Base-by-base conservation (phyloP, 2,113 vertebrate species). In the Picathartes gymnocephalus region DNA sequence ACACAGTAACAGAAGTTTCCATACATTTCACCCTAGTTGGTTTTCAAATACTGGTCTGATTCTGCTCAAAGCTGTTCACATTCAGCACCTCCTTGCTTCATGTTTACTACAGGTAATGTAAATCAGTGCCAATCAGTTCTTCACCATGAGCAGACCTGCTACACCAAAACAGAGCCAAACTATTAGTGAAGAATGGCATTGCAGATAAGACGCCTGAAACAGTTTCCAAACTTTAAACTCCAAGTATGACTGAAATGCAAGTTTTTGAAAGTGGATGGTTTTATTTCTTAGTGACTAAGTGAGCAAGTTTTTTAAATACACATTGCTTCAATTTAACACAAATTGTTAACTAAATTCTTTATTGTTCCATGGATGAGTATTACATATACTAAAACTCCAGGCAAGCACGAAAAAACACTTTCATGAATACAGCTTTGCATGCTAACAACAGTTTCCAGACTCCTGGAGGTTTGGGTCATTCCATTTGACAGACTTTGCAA, bases 341-440 rank as follows among this genome's bases (percentile, higher is more conserved):
- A 86, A 74, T 54, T 85, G 44, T 53, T 85, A 93, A 90, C 80
- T 73, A 83, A 81, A 86, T 88, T 87, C 57, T 93, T 84, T 87
- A 77, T 91, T 85, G 54, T 61, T 89, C 42, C 20, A 62, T 11
- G 6, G 42, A 86, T 62, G 39, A 65, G 5, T 72, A 79, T 72
- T 79, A 60, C 20, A 58, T 54, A 69, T 21, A 23, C 13, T 54
- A 30, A 50, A 87, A 93, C 23, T 92, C n/a, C 50, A 61, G 40
- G 37, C 57, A 92, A 89, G 27, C 47, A 89, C 39, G 31, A 65
- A 84, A 77, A 70, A 81, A 13, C 39, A 58, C 18, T 81, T 60
- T 62, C 48, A 87, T 4, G 4, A 90, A 74, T 40, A 51, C 5
- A 74, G 15, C 37, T 84, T 72, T 81, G 17, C 30, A 72, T 54